Evolutionary conservation across 2,797 vertebrate species (phyloP), one percentile per base, ranked within the genome.

Genomic region (Coreius guichenoti): DNA sequence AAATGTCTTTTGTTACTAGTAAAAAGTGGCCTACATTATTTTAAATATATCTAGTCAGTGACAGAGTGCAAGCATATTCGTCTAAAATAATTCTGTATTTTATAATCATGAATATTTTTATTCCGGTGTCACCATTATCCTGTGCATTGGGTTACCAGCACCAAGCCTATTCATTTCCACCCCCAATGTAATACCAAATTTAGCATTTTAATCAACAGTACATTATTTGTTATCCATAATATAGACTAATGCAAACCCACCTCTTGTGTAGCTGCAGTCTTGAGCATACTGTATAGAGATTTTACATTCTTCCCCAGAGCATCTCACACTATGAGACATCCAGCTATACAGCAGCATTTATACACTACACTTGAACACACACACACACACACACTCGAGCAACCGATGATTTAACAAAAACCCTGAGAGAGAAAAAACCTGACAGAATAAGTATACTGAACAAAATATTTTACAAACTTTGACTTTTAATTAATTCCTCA

Each of bases 161-260:
- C 36, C 39, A 43, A 9, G 39, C 39, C 39, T 9, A 43, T 43
- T 43, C 8, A 43, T 43, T 9, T 43, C 39, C 8, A 43, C 7
- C 39, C 8, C 39, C 8, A 43, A 43, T 43, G 39, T 43, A 43
- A 43, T 43, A 9, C 39, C 9, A 43, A 43, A 43, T 43, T 43
- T 43, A 9, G 39, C 39, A 43, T 43, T 9, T 43, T 43, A 43
- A 43, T 9, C 39, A 43, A 43, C 9, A 43, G 39, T 39, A 39
- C 0, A 43, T 9, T 43, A 2, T 2, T 43, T 9, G 39, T 43
- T 43, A 47, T 45, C 17, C 19, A 13, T 81, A 72, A 70, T 47
- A 47, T 8, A 81, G 47, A 72, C 61, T 65, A 31, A 78, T 17
- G 5, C 39, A 47, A 58, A 86, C 86, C 72, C 70, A 89, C 88